Percentiles rank a stretch among this genome's conserved stretches.
Conservation (phyloP, 1,140 invertebrate genomes). For the Diorhabda elongata region DNA sequence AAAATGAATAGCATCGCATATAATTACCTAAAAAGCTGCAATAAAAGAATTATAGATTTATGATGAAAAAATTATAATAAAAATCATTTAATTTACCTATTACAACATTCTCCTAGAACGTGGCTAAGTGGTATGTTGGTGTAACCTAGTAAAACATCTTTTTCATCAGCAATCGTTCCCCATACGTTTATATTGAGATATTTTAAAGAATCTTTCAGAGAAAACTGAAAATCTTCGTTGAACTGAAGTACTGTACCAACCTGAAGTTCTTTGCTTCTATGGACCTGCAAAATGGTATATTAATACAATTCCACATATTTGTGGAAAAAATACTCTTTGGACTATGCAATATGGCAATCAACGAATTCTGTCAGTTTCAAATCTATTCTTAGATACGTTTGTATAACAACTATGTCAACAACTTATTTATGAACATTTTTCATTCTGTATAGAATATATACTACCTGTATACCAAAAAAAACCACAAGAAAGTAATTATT, state of each 20-base stretch:
- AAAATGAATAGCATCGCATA: conserved; percentile 67
- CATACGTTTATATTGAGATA: conserved; percentile 84
- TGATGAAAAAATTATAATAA: not conserved
- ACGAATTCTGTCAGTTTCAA: no score
- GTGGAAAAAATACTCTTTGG: no score
- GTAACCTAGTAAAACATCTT: conserved; percentile 69
- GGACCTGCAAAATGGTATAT: conserved; percentile 29
- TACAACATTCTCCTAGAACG: conserved; percentile 72
- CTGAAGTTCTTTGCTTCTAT: conserved; percentile 48
- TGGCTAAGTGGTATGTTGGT: conserved; percentile 74
- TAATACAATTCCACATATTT: no score
- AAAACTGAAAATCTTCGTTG: conserved; percentile 72
- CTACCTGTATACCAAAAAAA: no score
- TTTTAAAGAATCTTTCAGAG: conserved; percentile 62
- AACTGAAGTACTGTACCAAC: conserved; percentile 59
- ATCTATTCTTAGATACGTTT: no score
- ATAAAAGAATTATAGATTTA: not conserved
- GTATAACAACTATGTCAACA: no score
- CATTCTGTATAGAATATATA: no score
- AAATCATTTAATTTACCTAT: conserved; percentile 32
- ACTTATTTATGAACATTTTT: no score
- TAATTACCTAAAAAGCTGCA: conserved; percentile 73
- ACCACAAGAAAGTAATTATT: no score
- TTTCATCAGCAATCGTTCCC: conserved; percentile 47
- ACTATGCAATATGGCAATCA: no score